Evolutionary conservation across 2,888 invertebrate genomes (phyloP).

Genomic region (Pseudococcus jackbeardsleyi): DNA sequence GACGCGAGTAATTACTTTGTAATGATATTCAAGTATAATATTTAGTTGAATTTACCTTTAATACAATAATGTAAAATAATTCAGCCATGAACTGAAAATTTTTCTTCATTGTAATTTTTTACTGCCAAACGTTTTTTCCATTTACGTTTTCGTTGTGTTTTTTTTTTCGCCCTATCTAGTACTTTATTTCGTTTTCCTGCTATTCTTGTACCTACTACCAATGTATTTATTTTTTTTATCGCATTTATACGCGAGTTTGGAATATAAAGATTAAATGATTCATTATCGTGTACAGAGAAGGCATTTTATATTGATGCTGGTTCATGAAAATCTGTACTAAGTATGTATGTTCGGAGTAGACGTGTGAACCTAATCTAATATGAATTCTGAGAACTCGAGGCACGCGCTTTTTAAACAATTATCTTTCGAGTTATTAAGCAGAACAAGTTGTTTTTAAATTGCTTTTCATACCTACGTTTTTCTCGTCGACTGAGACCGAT

Average conservation of each 20-base stretch:
- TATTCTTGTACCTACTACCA: neutral
- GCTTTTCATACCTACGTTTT: neutral
- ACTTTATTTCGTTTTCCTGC: neutral
- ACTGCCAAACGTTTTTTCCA: neutral
- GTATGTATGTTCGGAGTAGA: neutral
- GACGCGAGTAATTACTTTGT: slow-evolving; percentile 41
- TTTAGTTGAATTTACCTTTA: slow-evolving; percentile 5
- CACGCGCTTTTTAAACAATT: neutral
- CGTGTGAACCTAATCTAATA: neutral
- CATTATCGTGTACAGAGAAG: neutral
- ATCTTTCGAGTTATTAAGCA: neutral
- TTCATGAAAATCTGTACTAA: neutral
- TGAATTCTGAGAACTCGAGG: neutral
- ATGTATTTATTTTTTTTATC: neutral
- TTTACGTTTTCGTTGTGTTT: neutral
- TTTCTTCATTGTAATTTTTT: slow-evolving; percentile 42
- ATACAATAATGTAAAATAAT: slow-evolving; percentile 29
- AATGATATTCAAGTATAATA: slow-evolving; percentile 26
- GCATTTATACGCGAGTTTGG: neutral
- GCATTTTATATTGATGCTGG: neutral
- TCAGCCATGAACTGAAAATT: slow-evolving; percentile 46
- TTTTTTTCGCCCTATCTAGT: neutral
- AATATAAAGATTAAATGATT: neutral
- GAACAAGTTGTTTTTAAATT: slow-evolving; percentile 4
- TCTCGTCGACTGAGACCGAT: neutral